Evolutionary conservation across 2,888 invertebrate genomes (phyloP).

Genomic region (Lithodes maja): DNA sequence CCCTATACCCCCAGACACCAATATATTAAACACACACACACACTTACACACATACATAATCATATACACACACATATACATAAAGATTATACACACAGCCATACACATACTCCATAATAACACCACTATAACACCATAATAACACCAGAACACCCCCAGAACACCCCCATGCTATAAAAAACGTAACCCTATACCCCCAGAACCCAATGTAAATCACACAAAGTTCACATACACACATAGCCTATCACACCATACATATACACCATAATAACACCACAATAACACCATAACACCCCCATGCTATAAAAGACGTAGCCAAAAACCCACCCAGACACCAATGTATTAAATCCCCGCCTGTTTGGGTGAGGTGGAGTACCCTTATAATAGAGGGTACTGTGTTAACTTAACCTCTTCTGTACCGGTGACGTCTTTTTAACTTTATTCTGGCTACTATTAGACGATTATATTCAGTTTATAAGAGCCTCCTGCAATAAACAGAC

Average conservation of each 20-base stretch:
- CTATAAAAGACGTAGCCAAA: neutral
- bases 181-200: neutral
- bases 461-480: no score
- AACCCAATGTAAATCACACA: neutral
- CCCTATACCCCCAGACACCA: neutral
- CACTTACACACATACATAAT: neutral
- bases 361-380: no score
- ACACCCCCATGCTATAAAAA: neutral
- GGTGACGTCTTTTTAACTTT: no score
- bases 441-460: no score
- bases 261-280: conserved; percentile 2
- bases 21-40: neutral
- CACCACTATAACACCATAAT: neutral
- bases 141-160: neutral
- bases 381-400: no score
- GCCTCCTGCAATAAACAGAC: no score
- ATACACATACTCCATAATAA: neutral
- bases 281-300: neutral
- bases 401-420: no score
- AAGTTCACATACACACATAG: neutral
- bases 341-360: neutral
- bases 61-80: neutral
- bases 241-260: neutral
- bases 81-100: neutral
- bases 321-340: neutral